phyloP scores from a whole-genome alignment of 1,140 invertebrate genomes.

The Papilio polytes region DNA sequence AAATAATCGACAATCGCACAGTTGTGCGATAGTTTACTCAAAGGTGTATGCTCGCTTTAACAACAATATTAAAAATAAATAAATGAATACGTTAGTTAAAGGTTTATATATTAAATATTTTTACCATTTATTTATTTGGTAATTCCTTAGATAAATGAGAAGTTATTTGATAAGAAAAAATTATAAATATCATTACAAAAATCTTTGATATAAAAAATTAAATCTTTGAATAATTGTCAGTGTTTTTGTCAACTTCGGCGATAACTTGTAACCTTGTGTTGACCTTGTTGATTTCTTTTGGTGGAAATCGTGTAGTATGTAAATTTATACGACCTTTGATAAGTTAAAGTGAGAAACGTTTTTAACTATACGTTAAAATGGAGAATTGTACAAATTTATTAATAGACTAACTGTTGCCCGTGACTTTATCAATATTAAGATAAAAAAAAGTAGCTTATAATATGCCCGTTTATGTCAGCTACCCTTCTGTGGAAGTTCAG shows the following conservation, averaged over 20 bases:
- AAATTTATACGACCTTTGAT: slow-evolving; percentile 5
- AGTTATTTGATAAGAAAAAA: neutral
- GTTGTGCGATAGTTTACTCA: too few relatives aligned
- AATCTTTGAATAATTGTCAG: neutral
- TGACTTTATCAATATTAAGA: neutral
- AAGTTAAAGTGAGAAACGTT: neutral
- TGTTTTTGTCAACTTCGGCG: neutral
- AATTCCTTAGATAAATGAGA: neutral
- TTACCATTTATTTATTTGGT: too few relatives aligned
- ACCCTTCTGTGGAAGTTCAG: too few relatives aligned
- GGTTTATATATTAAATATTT: too few relatives aligned
- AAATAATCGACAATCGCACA: too few relatives aligned
- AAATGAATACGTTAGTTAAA: neutral
- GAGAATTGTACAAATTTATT: slow-evolving; percentile 1
- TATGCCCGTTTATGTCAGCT: too few relatives aligned
- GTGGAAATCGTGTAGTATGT: slow-evolving; percentile 1
- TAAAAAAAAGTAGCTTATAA: too few relatives aligned
- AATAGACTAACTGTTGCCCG: too few relatives aligned
- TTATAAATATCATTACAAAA: neutral
- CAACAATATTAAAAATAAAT: neutral
- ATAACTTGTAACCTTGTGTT: slow-evolving; percentile 23
- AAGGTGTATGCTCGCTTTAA: too few relatives aligned
- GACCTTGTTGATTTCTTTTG: neutral
- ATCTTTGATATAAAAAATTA: neutral
- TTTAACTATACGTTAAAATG: neutral